Evolutionary conservation across 2,797 vertebrate genomes (phyloP).

Genomic region (Chaunax sp.): DNA sequence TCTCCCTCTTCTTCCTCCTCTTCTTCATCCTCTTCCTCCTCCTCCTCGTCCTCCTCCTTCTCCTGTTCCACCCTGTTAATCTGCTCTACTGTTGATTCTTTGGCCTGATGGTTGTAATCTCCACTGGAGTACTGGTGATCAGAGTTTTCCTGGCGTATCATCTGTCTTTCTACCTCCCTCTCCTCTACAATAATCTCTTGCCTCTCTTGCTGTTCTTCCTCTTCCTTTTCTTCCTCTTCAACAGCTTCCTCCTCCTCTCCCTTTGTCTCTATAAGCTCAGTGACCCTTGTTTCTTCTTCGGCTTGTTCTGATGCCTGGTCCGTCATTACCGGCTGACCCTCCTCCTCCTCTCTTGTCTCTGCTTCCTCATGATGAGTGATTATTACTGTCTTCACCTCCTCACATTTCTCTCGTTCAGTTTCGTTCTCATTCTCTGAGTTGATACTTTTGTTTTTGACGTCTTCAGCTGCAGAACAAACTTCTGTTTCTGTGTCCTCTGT

Average conservation of each 20-base stretch:
- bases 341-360: conserved; percentile 52
- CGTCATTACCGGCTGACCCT: conserved; percentile 42
- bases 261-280: conserved; percentile 50
- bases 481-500: conserved; percentile 47
- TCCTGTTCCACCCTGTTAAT: conserved; percentile 58
- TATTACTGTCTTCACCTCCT: conserved; percentile 38
- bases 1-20: conserved; percentile 73
- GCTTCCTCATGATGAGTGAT: conserved; percentile 65
- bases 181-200: conserved; percentile 40
- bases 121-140: conserved; percentile 87
- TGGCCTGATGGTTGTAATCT: conserved; percentile 77
- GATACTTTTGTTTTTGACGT: conserved; percentile 79
- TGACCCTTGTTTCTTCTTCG: conserved; percentile 31
- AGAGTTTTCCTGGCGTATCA: conserved; percentile 79
- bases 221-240: conserved; percentile 57
- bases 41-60: conserved; percentile 75
- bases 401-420: conserved; percentile 47
- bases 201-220: conserved; percentile 37
- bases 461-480: conserved; percentile 21
- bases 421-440: conserved; percentile 73
- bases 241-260: conserved; percentile 38
- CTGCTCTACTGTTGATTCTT: conserved; percentile 64
- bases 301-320: conserved; percentile 51
- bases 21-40: conserved; percentile 58
- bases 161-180: conserved; percentile 63